Conservation (phyloP, 1,140 invertebrate genomes). For the Octopus sinensis region DNA sequence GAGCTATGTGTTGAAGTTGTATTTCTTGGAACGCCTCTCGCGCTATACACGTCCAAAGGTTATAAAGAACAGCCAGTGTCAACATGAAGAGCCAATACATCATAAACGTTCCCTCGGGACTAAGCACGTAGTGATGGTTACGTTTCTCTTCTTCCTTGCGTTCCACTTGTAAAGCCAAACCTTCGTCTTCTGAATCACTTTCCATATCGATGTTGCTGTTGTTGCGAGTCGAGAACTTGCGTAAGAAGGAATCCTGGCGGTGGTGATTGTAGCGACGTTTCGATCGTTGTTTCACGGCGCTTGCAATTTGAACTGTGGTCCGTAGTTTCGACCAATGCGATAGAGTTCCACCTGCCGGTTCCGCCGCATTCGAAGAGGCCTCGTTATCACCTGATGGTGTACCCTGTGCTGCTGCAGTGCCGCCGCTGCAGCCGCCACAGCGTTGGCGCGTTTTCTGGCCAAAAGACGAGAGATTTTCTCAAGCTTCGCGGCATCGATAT, state of each 20-base stretch:
- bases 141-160: conserved; percentile 53
- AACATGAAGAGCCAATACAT: conserved; percentile 91
- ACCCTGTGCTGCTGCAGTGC: not conserved
- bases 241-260: conserved; percentile 90
- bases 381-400: not conserved
- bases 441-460: not conserved
- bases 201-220: conserved; percentile 28
- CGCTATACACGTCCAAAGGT: conserved; percentile 92
- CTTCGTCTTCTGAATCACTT: conserved; percentile 20
- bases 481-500: not conserved
- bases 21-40: conserved; percentile 90
- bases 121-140: conserved; percentile 67
- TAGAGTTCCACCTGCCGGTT: not conserved
- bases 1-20: conserved; percentile 63
- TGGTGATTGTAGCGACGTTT: conserved; percentile 79
- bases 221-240: conserved; percentile 88
- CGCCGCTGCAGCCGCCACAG: not conserved
- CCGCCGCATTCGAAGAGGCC: not conserved
- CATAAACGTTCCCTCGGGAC: conserved; percentile 92
- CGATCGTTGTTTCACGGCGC: conserved; percentile 67
- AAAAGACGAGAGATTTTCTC: not conserved
- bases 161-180: conserved; percentile 18
- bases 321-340: conserved; percentile 84
- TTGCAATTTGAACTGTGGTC: conserved; percentile 86
- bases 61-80: conserved; percentile 86